Percentiles rank a stretch among this genome's conserved stretches.
These are phyloP conservation scores for Cettia cetti DNA, from an alignment of 2,113 vertebrate species.

Conservation along the genomic window DNA sequence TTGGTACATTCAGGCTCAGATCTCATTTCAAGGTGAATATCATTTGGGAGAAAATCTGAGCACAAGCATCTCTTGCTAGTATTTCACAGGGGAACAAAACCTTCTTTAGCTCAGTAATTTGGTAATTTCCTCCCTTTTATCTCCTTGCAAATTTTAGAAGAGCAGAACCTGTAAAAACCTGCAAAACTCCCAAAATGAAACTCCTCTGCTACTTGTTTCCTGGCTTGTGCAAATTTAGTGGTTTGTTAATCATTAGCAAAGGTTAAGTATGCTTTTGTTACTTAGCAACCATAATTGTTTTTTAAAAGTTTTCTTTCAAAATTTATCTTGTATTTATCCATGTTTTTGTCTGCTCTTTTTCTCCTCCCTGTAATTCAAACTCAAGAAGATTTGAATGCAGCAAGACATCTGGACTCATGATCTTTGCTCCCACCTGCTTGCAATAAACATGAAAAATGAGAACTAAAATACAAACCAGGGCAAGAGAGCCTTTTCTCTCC, in stretches of 20 bases:
- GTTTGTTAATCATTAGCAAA: conserved; percentile 35
- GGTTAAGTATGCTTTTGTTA: conserved; percentile 43
- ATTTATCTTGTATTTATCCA: neutral
- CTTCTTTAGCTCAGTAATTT: neutral
- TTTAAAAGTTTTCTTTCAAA: conserved; percentile 17
- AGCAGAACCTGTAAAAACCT: neutral
- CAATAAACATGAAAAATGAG: neutral
- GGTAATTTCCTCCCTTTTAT: neutral
- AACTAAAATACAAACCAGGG: neutral
- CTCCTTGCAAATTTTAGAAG: neutral
- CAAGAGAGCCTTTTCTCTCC: neutral
- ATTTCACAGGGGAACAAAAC: neutral
- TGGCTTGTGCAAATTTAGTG: neutral
- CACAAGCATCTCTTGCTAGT: neutral
- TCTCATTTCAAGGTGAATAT: neutral
- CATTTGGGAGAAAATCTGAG: neutral
- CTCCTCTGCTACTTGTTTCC: neutral
- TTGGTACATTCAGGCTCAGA: neutral
- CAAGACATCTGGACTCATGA: neutral
- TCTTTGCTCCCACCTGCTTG: neutral
- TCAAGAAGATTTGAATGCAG: neutral
- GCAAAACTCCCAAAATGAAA: conserved; percentile 5
- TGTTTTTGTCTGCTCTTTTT: neutral
- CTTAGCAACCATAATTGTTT: conserved; percentile 48
- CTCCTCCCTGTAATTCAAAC: neutral